Evolutionary conservation across 2,888 invertebrate species (phyloP).

Genomic region (Germaria angustata): DNA sequence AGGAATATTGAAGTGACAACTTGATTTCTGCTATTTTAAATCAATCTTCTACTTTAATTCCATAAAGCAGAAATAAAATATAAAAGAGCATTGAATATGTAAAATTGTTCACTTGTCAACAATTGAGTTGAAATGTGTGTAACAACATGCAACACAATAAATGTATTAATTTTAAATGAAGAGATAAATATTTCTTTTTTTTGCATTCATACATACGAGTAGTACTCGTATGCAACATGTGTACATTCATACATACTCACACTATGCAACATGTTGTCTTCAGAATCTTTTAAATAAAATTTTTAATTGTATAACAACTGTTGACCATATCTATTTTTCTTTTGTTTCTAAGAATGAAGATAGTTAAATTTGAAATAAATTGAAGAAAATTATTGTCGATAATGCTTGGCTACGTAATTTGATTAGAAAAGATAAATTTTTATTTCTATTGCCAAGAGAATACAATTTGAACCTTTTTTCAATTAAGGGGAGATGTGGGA

Average conservation of each 20-base stretch:
- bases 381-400: slow-evolving; percentile 29
- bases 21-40: slow-evolving; percentile 54
- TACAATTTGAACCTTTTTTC: slow-evolving; percentile 35
- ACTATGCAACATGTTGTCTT: background rate
- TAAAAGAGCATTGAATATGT: background rate
- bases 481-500: slow-evolving; percentile 38
- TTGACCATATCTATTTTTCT: background rate
- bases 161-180: slow-evolving; percentile 12
- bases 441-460: slow-evolving; percentile 13
- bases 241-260: background rate
- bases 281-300: slow-evolving; percentile 9
- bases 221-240: background rate
- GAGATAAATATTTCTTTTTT: background rate
- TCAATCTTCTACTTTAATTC: slow-evolving; percentile 39
- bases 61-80: background rate
- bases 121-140: slow-evolving; percentile 6
- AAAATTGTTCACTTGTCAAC: slow-evolving; percentile 12
- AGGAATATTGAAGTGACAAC: slow-evolving; percentile 50
- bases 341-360: background rate
- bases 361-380: slow-evolving; percentile 15
- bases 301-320: slow-evolving; percentile 10
- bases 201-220: background rate
- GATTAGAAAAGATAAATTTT: slow-evolving; percentile 23
- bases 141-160: slow-evolving; percentile 32
- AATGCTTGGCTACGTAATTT: slow-evolving; percentile 45